Base-by-base conservation (phyloP, 2,797 vertebrate genomes). In the Amblyraja radiata region DNA sequence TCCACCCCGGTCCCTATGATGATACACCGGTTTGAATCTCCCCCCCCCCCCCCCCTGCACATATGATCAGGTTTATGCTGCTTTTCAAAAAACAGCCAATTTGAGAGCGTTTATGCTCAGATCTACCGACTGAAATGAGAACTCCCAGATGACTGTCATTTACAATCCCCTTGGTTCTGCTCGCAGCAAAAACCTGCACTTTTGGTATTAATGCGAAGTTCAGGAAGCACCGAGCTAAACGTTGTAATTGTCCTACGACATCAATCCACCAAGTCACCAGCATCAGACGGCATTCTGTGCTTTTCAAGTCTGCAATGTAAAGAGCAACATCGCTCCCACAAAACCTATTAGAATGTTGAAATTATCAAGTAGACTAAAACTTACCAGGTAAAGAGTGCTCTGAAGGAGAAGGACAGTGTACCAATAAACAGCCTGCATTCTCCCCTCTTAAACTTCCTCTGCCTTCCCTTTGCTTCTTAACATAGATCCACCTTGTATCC, bases 401-500 rank as follows among this genome's bases (percentile, higher is more conserved):
- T 97, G 97, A 95, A 99, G 96, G 95, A 99, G 96, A 95, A 99
- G 97, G 96, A 98, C 97, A 94, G 97, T 97, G 97, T 97, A 97
- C 97, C 97, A 98, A 94, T 97, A 96, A 95, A 97, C 97, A 96
- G 97, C 95, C 97, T 96, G 97, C 98, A 99, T 99, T 97, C 97
- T 99, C 97, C 96, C 95, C 96, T 97, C 94, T 96, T 97, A 98
- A 97, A 98, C 97, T 98, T 98, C 97, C 97, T 95, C 96, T 95
- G 96, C 95, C 96, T 95, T 96, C 97, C 98, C 96, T 97, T 95
- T 95, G 96, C 95, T 97, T 95, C 94, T 95, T 96, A 97, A 95
- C 98, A 99, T 99, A 98, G 97, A 99, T 99, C 98, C 98, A 98
- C 96, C 97, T 95, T 97, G 95, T 96, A 96, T 97, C 97, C 96